Evolutionary conservation across 92 coral and sea anemone genomes (phyloP), one percentile per base, ranked within the genome.

Genomic region (Epizoanthus ramosus): DNA sequence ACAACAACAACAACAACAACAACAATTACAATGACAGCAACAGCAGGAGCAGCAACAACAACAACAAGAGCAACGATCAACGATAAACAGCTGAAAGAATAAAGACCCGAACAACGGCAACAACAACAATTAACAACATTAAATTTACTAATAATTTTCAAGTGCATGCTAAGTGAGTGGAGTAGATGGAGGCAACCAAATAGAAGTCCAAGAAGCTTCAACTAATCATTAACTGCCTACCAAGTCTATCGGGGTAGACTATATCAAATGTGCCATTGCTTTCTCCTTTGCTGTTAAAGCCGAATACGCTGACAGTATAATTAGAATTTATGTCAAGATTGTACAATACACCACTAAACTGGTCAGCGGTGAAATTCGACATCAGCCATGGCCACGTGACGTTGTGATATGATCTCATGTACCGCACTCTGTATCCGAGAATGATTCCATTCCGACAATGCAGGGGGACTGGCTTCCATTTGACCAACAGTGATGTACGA

Each of bases 281-380:
- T 15, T 89, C 92, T 0, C 98, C 98, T 80, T 79, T 92, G 37
- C 90, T 83, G 71, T 93, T 94, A 53, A 92, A 94, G 1, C 95
- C 98, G 14, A 83, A 33, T 25, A 94, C 85, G n/a, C 57, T 66
- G 8, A 94, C 57, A 31, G 93, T 94, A 52, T 94, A 94, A 73
- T 94, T 94, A 28, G 92, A 87, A 41, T 89, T 83, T 53, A 80
- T 57, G 31, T 87, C 82, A 81, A 94, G 73, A 59, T 89, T 82
- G 41, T 79, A 68, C 21, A 94, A 64, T 24, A 84, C 70, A n/a
- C 71, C 85, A 53, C 64, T 68, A 1, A 50, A 16, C 53, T 85
- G 68, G 17, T 80, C 84, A 6, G 89, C 81, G 41, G 91, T 84
- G 0, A 90, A 73, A 83, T 86, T 92, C 39, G 68, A 71, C 14